Conservation (phyloP, 1,140 invertebrate species). For the Oedothorax gibbosus region DNA sequence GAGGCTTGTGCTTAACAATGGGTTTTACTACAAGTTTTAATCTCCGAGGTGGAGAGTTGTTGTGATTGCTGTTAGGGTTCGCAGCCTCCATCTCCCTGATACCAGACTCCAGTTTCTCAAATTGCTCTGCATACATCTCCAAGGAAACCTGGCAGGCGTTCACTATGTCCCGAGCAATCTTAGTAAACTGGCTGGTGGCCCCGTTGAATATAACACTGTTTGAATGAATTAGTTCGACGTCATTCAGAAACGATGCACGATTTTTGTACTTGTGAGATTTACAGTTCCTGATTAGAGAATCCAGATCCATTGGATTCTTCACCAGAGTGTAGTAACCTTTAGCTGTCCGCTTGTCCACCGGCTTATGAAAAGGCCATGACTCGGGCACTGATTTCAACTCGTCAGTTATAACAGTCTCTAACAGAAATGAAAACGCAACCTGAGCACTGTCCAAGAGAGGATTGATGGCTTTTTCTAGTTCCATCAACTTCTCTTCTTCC, state of each 20-base stretch:
- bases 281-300: conserved; percentile 83
- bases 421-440: conserved; percentile 93
- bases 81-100: conserved; percentile 71
- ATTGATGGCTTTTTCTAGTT: conserved; percentile 98
- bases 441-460: conserved; percentile 98
- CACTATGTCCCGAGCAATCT: conserved; percentile 83
- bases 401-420: conserved; percentile 88
- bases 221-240: conserved; percentile 86
- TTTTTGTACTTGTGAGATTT: conserved; percentile 87
- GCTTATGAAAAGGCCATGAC: conserved; percentile 94
- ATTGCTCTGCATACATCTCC: conserved; percentile 83
- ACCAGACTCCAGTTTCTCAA: conserved; percentile 85
- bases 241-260: conserved; percentile 85
- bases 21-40: background rate
- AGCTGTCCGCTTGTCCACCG: conserved; percentile 94
- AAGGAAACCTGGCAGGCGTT: conserved; percentile 67
- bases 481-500: conserved; percentile 94
- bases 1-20: background rate
- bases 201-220: conserved; percentile 94
- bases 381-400: conserved; percentile 89
- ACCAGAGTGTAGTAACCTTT: conserved; percentile 93
- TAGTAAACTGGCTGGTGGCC: conserved; percentile 82
- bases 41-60: background rate
- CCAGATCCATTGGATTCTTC: conserved; percentile 93
- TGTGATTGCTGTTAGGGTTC: background rate